These are phyloP conservation scores for Ptychadena robeensis DNA, from an alignment of 2,797 vertebrate genomes.

Conservation along the genomic window DNA sequence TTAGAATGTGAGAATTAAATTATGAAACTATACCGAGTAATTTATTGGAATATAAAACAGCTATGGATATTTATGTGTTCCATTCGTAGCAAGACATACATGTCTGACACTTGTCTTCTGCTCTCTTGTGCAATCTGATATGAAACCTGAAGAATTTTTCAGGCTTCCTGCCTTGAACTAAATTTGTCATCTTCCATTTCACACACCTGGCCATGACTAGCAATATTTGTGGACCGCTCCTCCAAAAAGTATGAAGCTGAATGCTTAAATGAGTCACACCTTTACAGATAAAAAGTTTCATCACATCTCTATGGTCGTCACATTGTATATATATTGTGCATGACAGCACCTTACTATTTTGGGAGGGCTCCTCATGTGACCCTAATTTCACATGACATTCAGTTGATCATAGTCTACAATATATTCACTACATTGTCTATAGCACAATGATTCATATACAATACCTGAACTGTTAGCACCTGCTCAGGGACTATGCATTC, in stretches of 20 bases:
- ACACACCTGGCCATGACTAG: slow-evolving; percentile 37
- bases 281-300: slow-evolving; percentile 8
- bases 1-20: slow-evolving; percentile 12
- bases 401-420: too few species aligned
- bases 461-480: too few species aligned
- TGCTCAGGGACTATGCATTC: background rate
- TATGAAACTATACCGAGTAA: background rate
- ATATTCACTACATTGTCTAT: too few species aligned
- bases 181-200: slow-evolving; percentile 42
- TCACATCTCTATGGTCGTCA: background rate
- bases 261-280: slow-evolving; percentile 42
- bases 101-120: slow-evolving; percentile 5
- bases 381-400: too few species aligned
- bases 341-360: too few species aligned
- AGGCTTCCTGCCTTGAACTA: slow-evolving; percentile 19
- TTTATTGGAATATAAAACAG: background rate
- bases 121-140: slow-evolving; percentile 36
- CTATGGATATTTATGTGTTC: background rate
- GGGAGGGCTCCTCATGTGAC: too few species aligned
- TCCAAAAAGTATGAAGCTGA: slow-evolving; percentile 40
- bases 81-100: slow-evolving; percentile 37
- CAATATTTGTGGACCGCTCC: slow-evolving; percentile 33
- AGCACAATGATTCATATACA: too few species aligned
- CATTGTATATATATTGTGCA: too few species aligned
- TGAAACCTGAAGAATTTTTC: slow-evolving; percentile 28